phyloP scores from a whole-genome alignment of 2,888 invertebrate species.

The Thymelicus acteon region DNA sequence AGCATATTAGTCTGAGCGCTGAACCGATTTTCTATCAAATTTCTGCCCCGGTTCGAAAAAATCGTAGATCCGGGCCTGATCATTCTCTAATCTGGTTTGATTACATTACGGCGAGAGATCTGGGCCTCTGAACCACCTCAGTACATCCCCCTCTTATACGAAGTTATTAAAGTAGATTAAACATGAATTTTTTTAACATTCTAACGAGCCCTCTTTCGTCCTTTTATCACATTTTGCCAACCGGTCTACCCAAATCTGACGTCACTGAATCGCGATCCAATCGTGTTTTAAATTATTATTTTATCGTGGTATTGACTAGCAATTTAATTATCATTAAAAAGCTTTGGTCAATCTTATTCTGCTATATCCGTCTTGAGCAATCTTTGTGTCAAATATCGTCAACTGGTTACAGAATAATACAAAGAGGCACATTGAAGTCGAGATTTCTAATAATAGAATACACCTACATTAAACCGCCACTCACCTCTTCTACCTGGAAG shows the following conservation, averaged over 20 bases:
- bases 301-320: slow-evolving; percentile 7
- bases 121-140: not conserved
- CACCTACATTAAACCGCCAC: not conserved
- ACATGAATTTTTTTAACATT: slow-evolving; percentile 26
- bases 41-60: too few species aligned
- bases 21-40: too few species aligned
- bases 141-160: slow-evolving; percentile 21
- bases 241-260: slow-evolving; percentile 10
- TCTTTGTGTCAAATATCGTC: not conserved
- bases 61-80: too few species aligned
- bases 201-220: slow-evolving; percentile 18
- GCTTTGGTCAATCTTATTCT: slow-evolving; percentile 22
- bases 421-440: slow-evolving; percentile 7
- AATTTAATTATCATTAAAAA: slow-evolving; percentile 8
- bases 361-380: slow-evolving; percentile 4
- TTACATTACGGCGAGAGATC: slow-evolving; percentile 18
- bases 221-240: slow-evolving; percentile 25
- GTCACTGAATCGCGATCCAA: slow-evolving; percentile 4
- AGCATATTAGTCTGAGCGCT: too few species aligned
- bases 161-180: slow-evolving; percentile 34
- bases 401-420: not conserved
- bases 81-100: not conserved
- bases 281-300: slow-evolving; percentile 8
- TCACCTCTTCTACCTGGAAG: not conserved
- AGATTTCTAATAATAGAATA: slow-evolving; percentile 1